A percentile compares a stretch with the other conserved stretches of the same genome.
These are phyloP conservation scores for Grantiella picta DNA, from an alignment of 2,113 vertebrate species.

Conservation along the genomic window DNA sequence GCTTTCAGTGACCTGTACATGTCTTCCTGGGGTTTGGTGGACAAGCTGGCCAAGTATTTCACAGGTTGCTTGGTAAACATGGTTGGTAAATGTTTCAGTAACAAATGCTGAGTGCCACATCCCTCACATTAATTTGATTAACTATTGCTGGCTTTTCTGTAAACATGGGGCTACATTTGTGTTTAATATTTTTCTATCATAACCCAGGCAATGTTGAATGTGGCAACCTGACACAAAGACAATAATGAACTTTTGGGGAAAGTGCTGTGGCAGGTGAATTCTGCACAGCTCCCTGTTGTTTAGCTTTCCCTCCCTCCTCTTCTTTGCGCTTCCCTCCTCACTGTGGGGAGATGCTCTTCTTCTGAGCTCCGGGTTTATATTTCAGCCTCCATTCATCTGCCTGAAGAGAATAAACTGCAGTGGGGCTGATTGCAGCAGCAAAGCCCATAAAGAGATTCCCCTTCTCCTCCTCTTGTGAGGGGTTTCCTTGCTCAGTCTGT, in stretches of 20 bases:
- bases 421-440: not conserved
- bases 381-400: not conserved
- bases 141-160: not conserved
- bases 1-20: not conserved
- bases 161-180: not conserved
- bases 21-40: not conserved
- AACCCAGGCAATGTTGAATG: not conserved
- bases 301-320: not conserved
- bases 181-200: not conserved
- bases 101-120: not conserved
- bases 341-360: not conserved
- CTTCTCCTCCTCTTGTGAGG: constrained; percentile 45
- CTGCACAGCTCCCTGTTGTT: not conserved
- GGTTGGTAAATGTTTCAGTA: not conserved
- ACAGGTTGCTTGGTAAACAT: not conserved
- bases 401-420: constrained; percentile 3
- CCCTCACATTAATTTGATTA: not conserved
- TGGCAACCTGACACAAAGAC: not conserved
- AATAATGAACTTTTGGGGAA: not conserved
- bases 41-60: not conserved
- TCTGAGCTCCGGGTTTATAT: not conserved
- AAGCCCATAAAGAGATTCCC: constrained; percentile 35
- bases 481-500: not conserved
- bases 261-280: not conserved
- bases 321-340: not conserved